Conservation (phyloP, 2,113 vertebrate species). For the Periophthalmus modestus region DNA sequence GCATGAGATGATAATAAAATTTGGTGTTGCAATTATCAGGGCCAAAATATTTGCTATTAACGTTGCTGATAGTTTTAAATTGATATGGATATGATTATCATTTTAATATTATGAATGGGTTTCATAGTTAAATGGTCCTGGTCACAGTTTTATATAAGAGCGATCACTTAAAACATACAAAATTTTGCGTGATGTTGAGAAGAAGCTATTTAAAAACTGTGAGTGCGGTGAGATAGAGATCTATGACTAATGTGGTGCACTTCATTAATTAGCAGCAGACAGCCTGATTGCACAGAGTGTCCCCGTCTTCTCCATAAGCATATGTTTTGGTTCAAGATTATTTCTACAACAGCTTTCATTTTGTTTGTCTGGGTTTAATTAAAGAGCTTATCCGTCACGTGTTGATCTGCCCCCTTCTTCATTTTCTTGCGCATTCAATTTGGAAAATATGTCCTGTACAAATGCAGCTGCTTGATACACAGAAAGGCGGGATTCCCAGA, state of each 20-base stretch:
- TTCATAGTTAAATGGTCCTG: too few species aligned
- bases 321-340: slow-evolving; percentile 2
- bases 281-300: slow-evolving; percentile 4
- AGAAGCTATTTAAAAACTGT: not conserved
- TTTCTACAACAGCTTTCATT: slow-evolving; percentile 5
- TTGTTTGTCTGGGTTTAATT: slow-evolving; percentile 10
- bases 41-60: too few species aligned
- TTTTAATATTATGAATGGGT: too few species aligned
- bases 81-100: too few species aligned
- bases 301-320: not conserved
- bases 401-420: not conserved
- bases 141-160: too few species aligned
- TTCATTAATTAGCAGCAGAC: slow-evolving; percentile 12
- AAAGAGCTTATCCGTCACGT: slow-evolving; percentile 1
- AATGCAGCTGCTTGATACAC: not conserved
- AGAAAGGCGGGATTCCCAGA: too few species aligned
- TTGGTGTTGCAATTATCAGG: too few species aligned
- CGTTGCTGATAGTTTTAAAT: too few species aligned
- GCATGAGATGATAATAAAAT: too few species aligned
- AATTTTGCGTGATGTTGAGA: not conserved
- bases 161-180: not conserved
- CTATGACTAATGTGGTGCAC: not conserved
- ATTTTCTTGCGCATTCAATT: not conserved
- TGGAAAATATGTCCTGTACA: not conserved
- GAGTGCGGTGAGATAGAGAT: not conserved